These are phyloP conservation scores for Carassius auratus DNA, from an alignment of 2,113 vertebrate genomes.

Conservation along the genomic window DNA sequence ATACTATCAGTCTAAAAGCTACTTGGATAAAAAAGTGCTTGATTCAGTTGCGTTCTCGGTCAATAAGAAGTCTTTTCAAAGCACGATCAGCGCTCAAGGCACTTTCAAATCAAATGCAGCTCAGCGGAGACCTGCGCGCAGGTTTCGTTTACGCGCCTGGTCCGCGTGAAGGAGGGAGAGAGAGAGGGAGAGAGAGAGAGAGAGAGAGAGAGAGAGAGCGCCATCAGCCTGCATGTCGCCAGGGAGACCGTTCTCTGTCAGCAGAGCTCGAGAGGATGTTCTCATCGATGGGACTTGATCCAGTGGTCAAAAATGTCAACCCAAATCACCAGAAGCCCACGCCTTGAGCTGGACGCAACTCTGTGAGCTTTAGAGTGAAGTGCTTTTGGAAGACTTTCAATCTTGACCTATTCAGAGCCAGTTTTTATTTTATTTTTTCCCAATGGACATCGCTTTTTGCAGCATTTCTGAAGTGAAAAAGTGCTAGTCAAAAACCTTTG, in stretches of 20 bases:
- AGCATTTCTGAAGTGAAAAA: background rate
- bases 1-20: background rate
- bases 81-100: background rate
- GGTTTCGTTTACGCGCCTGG: background rate
- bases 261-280: background rate
- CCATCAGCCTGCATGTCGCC: conserved; percentile 16
- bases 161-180: background rate
- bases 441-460: background rate
- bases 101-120: conserved; percentile 1
- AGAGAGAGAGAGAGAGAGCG: background rate
- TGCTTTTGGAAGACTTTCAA: background rate
- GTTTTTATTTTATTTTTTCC: background rate
- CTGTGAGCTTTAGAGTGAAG: background rate
- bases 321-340: background rate
- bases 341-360: background rate
- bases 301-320: conserved; percentile 12
- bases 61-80: background rate
- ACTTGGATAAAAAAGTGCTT: background rate
- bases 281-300: background rate
- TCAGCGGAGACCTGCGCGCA: conserved; percentile 15
- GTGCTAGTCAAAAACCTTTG: background rate
- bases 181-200: background rate
- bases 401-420: background rate
- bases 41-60: background rate
- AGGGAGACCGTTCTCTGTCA: conserved; percentile 28